phyloP scores from a whole-genome alignment of 2,888 invertebrate species.

The Hermaeophaga mercurialis region DNA sequence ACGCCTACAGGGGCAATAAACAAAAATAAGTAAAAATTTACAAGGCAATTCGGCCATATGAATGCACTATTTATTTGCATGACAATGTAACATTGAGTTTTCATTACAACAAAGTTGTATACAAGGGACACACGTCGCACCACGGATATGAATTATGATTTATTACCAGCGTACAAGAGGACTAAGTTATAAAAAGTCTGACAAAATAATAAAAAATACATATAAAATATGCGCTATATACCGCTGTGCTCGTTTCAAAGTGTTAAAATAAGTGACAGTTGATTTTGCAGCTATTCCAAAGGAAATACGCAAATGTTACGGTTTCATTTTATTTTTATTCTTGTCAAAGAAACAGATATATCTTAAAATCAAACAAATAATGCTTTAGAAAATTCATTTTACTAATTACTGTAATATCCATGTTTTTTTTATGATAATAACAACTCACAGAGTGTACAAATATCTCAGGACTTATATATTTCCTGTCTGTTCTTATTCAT shows the following conservation, averaged over 20 bases:
- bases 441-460: too few relatives aligned
- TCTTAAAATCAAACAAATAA: too few relatives aligned
- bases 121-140: constrained; percentile 5
- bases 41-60: constrained; percentile 8
- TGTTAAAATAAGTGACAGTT: constrained; percentile 11
- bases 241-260: constrained; percentile 8
- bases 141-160: constrained; percentile 22
- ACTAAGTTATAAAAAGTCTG: constrained; percentile 15
- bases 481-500: too few relatives aligned
- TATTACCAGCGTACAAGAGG: constrained; percentile 10
- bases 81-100: constrained; percentile 21
- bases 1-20: constrained; percentile 20
- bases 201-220: constrained; percentile 19
- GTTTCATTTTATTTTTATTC: too few relatives aligned
- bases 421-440: too few relatives aligned
- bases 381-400: too few relatives aligned
- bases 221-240: constrained; percentile 5
- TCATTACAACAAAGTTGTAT: constrained; percentile 22
- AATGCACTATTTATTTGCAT: constrained; percentile 19
- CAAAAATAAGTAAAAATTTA: constrained; percentile 14
- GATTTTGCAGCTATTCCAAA: background rate
- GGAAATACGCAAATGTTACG: too few relatives aligned
- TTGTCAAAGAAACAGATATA: too few relatives aligned
- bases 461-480: too few relatives aligned
- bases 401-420: too few relatives aligned